phyloP scores from a whole-genome alignment of 2,797 vertebrate species.

The Rhynchotus rufescens region DNA sequence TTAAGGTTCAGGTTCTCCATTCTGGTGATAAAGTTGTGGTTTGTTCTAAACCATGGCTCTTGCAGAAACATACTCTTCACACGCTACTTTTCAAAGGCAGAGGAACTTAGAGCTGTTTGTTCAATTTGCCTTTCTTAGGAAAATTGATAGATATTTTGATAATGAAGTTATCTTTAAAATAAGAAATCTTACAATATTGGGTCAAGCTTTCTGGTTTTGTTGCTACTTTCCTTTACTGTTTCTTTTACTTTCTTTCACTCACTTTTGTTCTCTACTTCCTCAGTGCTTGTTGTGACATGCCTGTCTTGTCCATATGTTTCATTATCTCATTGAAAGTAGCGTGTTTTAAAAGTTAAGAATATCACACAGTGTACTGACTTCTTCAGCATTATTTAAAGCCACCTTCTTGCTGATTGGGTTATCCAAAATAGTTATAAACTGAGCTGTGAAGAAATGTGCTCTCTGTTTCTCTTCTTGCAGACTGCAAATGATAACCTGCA shows the following conservation, averaged over 20 bases:
- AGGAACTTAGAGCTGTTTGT: background rate
- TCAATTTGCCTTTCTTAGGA: background rate
- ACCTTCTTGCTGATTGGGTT: background rate
- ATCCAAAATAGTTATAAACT: constrained; percentile 7
- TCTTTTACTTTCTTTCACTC: background rate
- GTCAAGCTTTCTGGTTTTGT: background rate
- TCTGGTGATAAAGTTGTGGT: background rate
- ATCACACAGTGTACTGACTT: background rate
- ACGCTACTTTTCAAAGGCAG: background rate
- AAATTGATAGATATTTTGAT: background rate
- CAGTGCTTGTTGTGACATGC: background rate
- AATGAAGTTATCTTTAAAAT: background rate
- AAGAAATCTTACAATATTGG: background rate
- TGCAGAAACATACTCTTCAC: background rate
- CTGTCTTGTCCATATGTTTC: background rate
- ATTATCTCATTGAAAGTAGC: background rate
- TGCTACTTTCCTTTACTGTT: background rate
- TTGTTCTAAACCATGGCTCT: background rate
- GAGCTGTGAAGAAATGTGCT: constrained; percentile 10
- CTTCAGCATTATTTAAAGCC: background rate
- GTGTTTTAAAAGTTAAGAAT: constrained; percentile 12
- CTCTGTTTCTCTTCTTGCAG: constrained; percentile 70
- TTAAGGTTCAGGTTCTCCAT: background rate
- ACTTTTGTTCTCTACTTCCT: background rate
- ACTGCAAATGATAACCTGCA: constrained; percentile 73